Conservation (phyloP, 2,113 vertebrate species). For the Mesoclemmys tuberculata region DNA sequence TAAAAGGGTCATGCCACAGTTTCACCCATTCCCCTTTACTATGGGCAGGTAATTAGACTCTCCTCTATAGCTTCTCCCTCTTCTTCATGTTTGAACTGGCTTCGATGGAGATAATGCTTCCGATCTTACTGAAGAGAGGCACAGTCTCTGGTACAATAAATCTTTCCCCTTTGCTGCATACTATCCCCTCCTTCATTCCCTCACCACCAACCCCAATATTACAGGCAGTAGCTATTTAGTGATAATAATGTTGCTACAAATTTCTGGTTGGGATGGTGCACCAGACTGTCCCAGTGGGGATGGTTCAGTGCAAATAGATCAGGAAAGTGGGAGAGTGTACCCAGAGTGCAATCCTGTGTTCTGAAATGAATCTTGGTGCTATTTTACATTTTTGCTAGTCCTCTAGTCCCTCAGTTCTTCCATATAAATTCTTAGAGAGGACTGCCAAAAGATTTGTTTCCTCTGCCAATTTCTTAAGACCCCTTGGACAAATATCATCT, state of each 20-base stretch:
- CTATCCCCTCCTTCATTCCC: not conserved
- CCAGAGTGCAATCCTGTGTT: not conserved
- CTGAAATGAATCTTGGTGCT: not conserved
- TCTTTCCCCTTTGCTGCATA: not conserved
- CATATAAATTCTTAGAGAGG: not conserved
- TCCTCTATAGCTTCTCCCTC: not conserved
- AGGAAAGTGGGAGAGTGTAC: not conserved
- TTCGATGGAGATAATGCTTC: not conserved
- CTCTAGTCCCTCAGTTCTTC: not conserved
- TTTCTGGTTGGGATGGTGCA: not conserved
- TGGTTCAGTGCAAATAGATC: not conserved
- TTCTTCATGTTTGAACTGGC: not conserved
- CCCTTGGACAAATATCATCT: slow-evolving; percentile 5
- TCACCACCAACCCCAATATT: not conserved
- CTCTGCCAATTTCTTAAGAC: not conserved
- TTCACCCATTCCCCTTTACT: not conserved
- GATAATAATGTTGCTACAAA: not conserved
- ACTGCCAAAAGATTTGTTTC: not conserved
- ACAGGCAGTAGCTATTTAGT: not conserved
- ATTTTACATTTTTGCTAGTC: not conserved
- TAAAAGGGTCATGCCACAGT: not conserved
- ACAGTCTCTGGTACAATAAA: not conserved
- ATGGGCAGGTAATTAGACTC: not conserved
- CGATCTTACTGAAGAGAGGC: not conserved
- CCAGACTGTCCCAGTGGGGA: not conserved